phyloP scores from a whole-genome alignment of 1,140 invertebrate species.

The Cecropterus lyciades region DNA sequence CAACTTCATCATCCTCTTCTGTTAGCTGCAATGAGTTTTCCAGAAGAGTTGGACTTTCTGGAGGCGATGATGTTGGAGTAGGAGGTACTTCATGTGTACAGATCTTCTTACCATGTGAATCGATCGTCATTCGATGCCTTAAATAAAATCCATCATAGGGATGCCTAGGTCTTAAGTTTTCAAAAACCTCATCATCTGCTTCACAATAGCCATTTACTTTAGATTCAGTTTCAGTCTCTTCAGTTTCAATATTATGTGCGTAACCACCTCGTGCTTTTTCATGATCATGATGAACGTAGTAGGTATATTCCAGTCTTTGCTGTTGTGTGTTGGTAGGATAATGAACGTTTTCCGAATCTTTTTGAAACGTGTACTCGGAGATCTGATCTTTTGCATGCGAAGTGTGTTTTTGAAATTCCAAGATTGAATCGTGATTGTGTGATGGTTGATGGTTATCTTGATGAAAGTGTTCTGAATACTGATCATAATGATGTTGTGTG shows the following conservation, averaged over 20 bases:
- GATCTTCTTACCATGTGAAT: slow-evolving; percentile 71
- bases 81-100: slow-evolving; percentile 76
- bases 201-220: slow-evolving; percentile 59
- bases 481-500: slow-evolving; percentile 28
- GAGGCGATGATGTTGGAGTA: slow-evolving; percentile 52
- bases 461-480: slow-evolving; percentile 25
- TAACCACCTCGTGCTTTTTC: slow-evolving; percentile 38
- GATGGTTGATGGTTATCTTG: slow-evolving; percentile 24
- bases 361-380: slow-evolving; percentile 7
- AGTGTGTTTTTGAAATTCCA: slow-evolving; percentile 21
- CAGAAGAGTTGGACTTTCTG: slow-evolving; percentile 38
- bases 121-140: slow-evolving; percentile 70
- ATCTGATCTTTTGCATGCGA: slow-evolving; percentile 9
- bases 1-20: slow-evolving; percentile 35
- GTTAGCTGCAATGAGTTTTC: slow-evolving; percentile 12
- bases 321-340: slow-evolving; percentile 27
- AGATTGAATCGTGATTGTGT: slow-evolving; percentile 15
- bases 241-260: slow-evolving; percentile 29
- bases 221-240: slow-evolving; percentile 29
- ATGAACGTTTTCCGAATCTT: slow-evolving; percentile 20
- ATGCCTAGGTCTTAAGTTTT: slow-evolving; percentile 75
- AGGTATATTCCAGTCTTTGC: slow-evolving; percentile 37
- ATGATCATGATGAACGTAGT: slow-evolving; percentile 56
- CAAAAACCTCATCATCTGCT: slow-evolving; percentile 55
- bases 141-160: slow-evolving; percentile 82